Evolutionary conservation across 2,888 invertebrate species (phyloP).

Genomic region (Xanthia togata): DNA sequence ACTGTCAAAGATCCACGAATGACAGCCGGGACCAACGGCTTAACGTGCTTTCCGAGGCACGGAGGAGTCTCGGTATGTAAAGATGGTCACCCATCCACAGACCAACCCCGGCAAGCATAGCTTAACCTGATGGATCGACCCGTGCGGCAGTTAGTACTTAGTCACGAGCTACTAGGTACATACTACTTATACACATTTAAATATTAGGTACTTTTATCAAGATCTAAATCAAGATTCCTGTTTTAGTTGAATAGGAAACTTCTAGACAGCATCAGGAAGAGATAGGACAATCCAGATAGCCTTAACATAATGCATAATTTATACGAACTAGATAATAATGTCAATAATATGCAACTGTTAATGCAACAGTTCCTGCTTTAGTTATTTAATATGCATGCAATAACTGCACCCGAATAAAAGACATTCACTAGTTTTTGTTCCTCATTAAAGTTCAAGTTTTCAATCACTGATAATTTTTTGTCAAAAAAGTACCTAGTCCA

Average conservation of each 20-base stretch:
- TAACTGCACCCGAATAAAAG: constrained; percentile 19
- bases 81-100: no score
- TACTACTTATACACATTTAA: no score
- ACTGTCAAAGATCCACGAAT: no score
- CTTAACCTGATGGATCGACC: no score
- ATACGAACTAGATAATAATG: constrained; percentile 5
- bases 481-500: no score
- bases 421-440: constrained; percentile 29
- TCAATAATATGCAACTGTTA: constrained; percentile 1
- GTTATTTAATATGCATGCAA: constrained; percentile 16
- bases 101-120: no score
- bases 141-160: no score
- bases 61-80: no score
- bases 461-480: background rate
- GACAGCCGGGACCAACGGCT: no score
- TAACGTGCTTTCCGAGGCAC: no score
- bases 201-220: background rate
- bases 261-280: constrained; percentile 24
- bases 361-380: constrained; percentile 33
- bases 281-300: constrained; percentile 19
- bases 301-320: constrained; percentile 13
- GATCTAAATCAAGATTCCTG: background rate
- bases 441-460: constrained; percentile 18
- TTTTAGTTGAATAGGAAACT: no score
- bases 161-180: no score